Conservation (phyloP, 2,888 invertebrate species). For the Trachelus tabidus region DNA sequence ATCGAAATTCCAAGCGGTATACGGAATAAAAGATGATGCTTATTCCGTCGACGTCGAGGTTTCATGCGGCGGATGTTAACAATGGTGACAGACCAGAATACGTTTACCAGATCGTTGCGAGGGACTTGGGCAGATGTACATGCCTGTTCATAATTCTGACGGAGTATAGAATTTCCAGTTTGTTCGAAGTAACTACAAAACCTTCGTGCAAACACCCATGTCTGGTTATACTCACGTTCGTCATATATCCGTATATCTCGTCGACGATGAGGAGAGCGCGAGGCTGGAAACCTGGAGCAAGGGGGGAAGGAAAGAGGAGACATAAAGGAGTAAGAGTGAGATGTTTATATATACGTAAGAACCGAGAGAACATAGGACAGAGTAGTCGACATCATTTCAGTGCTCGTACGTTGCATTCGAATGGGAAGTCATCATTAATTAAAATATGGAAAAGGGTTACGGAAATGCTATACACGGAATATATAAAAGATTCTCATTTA, state of each 20-base stretch:
- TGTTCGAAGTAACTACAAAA: constrained; percentile 13
- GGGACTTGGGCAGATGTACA: not conserved
- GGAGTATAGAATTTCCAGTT: constrained; percentile 20
- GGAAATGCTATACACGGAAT: constrained; percentile 42
- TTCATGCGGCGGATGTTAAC: not conserved
- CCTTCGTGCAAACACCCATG: constrained; percentile 8
- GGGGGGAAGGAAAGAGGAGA: not conserved
- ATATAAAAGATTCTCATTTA: constrained; percentile 56
- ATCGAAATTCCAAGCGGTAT: not conserved
- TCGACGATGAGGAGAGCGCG: not conserved
- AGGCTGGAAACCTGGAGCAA: not conserved
- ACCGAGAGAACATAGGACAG: not conserved
- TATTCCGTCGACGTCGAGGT: not conserved
- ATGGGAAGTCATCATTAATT: constrained; percentile 48
- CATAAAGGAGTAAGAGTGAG: constrained; percentile 18
- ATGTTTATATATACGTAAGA: constrained; percentile 11
- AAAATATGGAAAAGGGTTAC: constrained; percentile 47
- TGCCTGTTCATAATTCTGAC: constrained; percentile 27
- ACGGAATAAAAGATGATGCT: not conserved
- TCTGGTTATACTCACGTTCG: not conserved
- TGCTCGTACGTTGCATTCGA: constrained; percentile 31
- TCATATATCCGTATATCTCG: not conserved
- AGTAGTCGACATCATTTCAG: not conserved
- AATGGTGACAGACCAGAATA: not conserved
- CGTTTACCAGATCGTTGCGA: not conserved